Percentiles rank a stretch among this genome's conserved stretches.
Evolutionary conservation across 2,113 vertebrate genomes (phyloP).

Genomic region (Pteruthius melanotis): DNA sequence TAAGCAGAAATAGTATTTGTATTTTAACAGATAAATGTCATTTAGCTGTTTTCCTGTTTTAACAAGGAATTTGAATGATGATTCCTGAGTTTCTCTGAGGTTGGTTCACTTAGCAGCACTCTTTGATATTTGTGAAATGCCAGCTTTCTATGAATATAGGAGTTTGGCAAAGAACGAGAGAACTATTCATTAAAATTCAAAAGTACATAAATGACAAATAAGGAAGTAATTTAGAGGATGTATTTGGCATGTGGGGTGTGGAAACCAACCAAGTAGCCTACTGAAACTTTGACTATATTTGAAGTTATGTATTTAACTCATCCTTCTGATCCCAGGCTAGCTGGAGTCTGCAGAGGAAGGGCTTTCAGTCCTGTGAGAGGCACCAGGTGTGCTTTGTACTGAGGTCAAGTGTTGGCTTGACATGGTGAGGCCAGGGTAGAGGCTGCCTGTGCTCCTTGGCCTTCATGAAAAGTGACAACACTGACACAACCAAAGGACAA

Average conservation of each 20-base stretch:
- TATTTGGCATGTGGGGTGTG: constrained; percentile 62
- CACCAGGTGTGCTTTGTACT: background rate
- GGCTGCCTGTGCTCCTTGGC: background rate
- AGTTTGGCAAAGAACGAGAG: constrained; percentile 66
- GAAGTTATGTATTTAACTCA: constrained; percentile 49
- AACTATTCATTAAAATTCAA: constrained; percentile 72
- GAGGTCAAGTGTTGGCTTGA: background rate
- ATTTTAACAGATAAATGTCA: constrained; percentile 57
- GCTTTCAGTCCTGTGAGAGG: background rate
- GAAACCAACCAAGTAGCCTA: constrained; percentile 63
- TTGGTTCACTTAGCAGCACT: constrained; percentile 64
- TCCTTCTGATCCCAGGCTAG: constrained; percentile 33
- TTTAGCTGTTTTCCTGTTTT: constrained; percentile 54
- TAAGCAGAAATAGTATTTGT: constrained; percentile 40
- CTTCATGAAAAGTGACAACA: background rate
- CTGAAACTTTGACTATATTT: constrained; percentile 62
- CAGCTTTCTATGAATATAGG: constrained; percentile 73
- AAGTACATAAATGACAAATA: constrained; percentile 73
- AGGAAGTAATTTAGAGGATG: constrained; percentile 70
- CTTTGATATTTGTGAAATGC: constrained; percentile 73
- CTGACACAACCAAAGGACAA: background rate
- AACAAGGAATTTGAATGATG: constrained; percentile 48
- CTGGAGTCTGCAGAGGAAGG: background rate
- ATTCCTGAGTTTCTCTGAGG: constrained; percentile 63
- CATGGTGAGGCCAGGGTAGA: background rate